Conservation (phyloP, 92 coral and sea anemone species). For the Muricea muricata region DNA sequence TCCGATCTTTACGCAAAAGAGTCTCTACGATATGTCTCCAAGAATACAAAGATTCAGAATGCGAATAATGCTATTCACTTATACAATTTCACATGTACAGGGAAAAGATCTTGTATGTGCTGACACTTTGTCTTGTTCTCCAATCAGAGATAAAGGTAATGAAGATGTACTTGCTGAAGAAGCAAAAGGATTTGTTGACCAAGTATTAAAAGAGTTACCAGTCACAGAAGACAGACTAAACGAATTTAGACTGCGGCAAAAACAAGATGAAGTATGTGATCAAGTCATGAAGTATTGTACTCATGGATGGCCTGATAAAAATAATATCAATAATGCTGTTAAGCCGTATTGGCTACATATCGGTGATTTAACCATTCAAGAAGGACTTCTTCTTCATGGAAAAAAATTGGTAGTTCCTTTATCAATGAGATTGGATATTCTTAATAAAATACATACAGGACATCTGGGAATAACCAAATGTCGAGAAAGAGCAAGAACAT, state of each 20-base stretch:
- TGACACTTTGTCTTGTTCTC: conserved; percentile 60
- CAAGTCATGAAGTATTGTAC: conserved; percentile 43
- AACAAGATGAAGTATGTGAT: conserved; percentile 66
- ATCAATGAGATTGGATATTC: conserved; percentile 63
- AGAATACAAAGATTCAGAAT: conserved; percentile 57
- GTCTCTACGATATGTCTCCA: too few species aligned
- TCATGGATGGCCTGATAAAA: conserved; percentile 61
- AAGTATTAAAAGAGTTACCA: conserved; percentile 30
- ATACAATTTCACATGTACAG: conserved; percentile 61
- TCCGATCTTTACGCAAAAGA: conserved; percentile 53
- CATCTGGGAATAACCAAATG: conserved; percentile 83
- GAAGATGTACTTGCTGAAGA: background rate
- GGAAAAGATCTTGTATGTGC: conserved; percentile 65
- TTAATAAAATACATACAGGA: conserved; percentile 74
- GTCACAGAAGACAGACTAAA: conserved; percentile 62
- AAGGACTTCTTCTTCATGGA: conserved; percentile 66
- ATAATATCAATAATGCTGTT: conserved; percentile 54
- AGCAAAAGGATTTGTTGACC: background rate
- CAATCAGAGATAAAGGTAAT: background rate
- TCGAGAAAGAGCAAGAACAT: conserved; percentile 66
- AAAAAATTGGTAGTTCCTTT: conserved; percentile 64
- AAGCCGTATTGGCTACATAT: conserved; percentile 57
- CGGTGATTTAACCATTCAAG: conserved; percentile 14
- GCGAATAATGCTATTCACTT: conserved; percentile 64
- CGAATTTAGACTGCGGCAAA: conserved; percentile 55